A percentile compares a stretch with the other conserved stretches of the same genome.
Evolutionary conservation across 2,797 vertebrate genomes (phyloP).

Genomic region (Chiloscyllium punctatum): DNA sequence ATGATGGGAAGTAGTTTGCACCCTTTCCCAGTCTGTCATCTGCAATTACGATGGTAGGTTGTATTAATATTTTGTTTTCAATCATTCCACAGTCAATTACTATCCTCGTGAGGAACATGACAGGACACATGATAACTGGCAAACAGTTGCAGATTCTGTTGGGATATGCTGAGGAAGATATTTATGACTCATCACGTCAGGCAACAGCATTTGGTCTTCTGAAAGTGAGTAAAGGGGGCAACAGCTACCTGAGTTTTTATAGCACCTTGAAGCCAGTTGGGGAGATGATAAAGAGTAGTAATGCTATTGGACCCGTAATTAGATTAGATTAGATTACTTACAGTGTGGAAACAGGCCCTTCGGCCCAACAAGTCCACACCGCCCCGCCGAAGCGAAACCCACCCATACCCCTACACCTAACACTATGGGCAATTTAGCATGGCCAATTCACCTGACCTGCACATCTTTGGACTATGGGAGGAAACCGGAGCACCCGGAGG

Average conservation of each 20-base stretch:
- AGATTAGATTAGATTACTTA: too few relatives aligned
- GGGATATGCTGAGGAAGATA: slow-evolving; percentile 94
- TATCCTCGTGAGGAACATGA: slow-evolving; percentile 76
- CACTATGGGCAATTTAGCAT: too few relatives aligned
- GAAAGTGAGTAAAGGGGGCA: slow-evolving; percentile 61
- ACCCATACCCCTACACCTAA: too few relatives aligned
- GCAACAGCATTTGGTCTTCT: slow-evolving; percentile 91
- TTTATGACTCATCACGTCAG: slow-evolving; percentile 86
- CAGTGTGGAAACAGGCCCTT: too few relatives aligned
- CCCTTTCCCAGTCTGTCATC: background rate
- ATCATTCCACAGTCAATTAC: slow-evolving; percentile 70
- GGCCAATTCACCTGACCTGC: too few relatives aligned
- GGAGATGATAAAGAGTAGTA: too few relatives aligned
- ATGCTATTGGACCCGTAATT: too few relatives aligned
- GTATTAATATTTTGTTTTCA: background rate
- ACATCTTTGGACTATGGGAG: too few relatives aligned
- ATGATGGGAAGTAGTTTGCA: background rate
- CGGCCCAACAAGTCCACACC: too few relatives aligned
- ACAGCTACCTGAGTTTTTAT: background rate
- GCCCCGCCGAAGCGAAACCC: too few relatives aligned
- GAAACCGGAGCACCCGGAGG: too few relatives aligned
- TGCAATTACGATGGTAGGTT: background rate
- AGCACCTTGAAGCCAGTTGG: background rate
- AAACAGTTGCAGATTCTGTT: slow-evolving; percentile 88
- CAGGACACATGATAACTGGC: slow-evolving; percentile 67